Base-by-base conservation (phyloP, 2,797 vertebrate species). In the Phataginus tetradactyla region DNA sequence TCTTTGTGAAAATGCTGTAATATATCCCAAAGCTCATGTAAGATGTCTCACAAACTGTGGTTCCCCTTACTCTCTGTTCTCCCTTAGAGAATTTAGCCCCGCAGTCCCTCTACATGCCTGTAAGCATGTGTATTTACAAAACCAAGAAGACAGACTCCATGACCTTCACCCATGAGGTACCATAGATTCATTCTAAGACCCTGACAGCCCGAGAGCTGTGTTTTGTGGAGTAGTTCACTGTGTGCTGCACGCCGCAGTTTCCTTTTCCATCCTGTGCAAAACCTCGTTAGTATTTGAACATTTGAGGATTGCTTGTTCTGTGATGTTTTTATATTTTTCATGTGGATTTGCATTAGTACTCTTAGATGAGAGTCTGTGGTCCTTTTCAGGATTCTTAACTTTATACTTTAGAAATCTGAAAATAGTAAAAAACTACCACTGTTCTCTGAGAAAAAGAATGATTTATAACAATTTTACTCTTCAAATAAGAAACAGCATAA, bases 351-450 rank as follows among this genome's bases (percentile, higher is more conserved):
- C 53, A 51, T 75, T 63, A 71, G 42, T 25, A 39, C 80, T 74
- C 3, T 89, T 57, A 59, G 4, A 61, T 53, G 68, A 57, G 11
- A 61, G 51, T 92, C 71, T 91, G 13, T 77, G 27, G 27, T 84
- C 72, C 29, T 59, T 93, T 95, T 80, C 49, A 64, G 71, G n/a
- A 63, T 42, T 84, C 84, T 64, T 68, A 15, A 57, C 91, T 75
- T 75, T 77, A 37, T 61, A 11, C 63, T 83, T 84, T 45, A 90
- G 69, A 91, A 94, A 69, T 83, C 64, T 59, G 39, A 27, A 55
- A 5, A 23, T n/a, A 80, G n/a, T 42, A 88, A 61, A 81, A 94
- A 64, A 53, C 69, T 88, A 14, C 53, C 29, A 6, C 21, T 51
- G 21, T 90, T 74, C 32, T 68, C 71, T 68, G 49, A 95, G 88